A percentile compares a stretch with the other conserved stretches of the same genome.
Conservation (phyloP, 2,888 invertebrate species). For the Artemia sp. region DNA sequence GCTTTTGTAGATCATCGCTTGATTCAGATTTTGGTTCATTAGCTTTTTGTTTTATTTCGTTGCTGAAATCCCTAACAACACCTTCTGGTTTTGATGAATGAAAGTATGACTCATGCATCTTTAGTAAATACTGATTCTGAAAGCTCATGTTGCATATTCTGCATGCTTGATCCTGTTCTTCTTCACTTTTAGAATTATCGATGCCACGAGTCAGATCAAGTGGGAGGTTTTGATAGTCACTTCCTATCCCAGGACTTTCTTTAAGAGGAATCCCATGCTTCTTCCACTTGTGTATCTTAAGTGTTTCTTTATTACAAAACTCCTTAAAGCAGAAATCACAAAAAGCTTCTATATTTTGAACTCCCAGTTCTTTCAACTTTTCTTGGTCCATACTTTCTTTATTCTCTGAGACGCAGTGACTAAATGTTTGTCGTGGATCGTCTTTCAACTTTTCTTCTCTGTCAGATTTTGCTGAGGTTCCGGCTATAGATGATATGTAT, state of each 20-base stretch:
- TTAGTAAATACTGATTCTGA: conserved; percentile 32
- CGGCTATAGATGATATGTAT: conserved; percentile 10
- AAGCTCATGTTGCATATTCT: conserved; percentile 32
- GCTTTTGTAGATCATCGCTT: conserved; percentile 66
- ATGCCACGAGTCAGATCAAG: conserved; percentile 20
- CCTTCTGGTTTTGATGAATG: conserved; percentile 26
- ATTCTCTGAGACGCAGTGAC: neutral
- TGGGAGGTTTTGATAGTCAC: conserved; percentile 20
- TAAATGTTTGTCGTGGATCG: conserved; percentile 16
- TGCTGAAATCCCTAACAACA: conserved; percentile 17
- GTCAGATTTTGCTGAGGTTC: conserved; percentile 4
- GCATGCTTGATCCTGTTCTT: conserved; percentile 30
- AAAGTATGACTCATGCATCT: conserved; percentile 34
- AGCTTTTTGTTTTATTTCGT: conserved; percentile 14
- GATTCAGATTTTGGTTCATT: conserved; percentile 33
- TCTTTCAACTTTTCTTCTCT: neutral
- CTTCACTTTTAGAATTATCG: conserved; percentile 25
- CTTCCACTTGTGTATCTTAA: conserved; percentile 78
- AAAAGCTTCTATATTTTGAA: conserved; percentile 71
- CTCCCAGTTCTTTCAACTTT: conserved; percentile 55
- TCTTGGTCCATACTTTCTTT: conserved; percentile 43
- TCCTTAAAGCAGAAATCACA: conserved; percentile 84
- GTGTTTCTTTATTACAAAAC: conserved; percentile 80
- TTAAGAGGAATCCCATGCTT: conserved; percentile 54
- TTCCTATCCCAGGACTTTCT: conserved; percentile 13